phyloP scores from a whole-genome alignment of 37 sponge, comb jelly and placozoan genomes.

The Crambe crambe region DNA sequence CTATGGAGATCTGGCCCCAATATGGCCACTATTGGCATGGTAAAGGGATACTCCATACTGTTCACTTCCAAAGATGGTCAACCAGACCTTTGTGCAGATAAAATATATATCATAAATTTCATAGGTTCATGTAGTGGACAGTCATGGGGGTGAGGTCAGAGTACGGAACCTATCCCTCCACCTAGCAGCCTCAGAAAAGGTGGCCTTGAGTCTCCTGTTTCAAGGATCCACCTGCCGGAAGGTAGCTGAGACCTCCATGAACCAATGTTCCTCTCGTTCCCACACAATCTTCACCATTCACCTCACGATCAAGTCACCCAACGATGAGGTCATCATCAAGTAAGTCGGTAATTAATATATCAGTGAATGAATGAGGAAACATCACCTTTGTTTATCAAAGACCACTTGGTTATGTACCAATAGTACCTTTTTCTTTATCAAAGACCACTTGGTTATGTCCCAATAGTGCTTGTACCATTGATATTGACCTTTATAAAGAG shows the following conservation, averaged over 20 bases:
- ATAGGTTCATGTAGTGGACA: slow-evolving; percentile 61
- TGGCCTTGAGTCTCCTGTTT: slow-evolving; percentile 84
- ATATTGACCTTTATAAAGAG: too few relatives aligned
- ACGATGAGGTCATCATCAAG: slow-evolving; percentile 63
- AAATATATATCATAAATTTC: too few relatives aligned
- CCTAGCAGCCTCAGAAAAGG: slow-evolving; percentile 81
- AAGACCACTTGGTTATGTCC: too few relatives aligned
- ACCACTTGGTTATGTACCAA: too few relatives aligned
- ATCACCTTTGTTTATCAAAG: background rate
- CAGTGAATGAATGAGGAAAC: background rate
- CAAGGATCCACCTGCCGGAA: slow-evolving; percentile 82
- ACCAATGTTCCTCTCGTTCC: slow-evolving; percentile 85
- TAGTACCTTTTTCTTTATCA: too few relatives aligned
- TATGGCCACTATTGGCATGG: too few relatives aligned
- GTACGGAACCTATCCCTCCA: slow-evolving; percentile 80
- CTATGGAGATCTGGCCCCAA: too few relatives aligned
- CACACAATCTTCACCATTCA: slow-evolving; percentile 84
- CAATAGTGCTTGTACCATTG: too few relatives aligned
- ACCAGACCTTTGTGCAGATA: too few relatives aligned
- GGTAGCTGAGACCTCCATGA: slow-evolving; percentile 92
- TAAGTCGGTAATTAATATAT: too few relatives aligned
- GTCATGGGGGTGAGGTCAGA: slow-evolving; percentile 33
- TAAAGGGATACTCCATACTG: too few relatives aligned
- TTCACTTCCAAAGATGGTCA: too few relatives aligned
- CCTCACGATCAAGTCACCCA: slow-evolving; percentile 61